Conservation (phyloP, 2,888 invertebrate species). For the Phasia obesa region DNA sequence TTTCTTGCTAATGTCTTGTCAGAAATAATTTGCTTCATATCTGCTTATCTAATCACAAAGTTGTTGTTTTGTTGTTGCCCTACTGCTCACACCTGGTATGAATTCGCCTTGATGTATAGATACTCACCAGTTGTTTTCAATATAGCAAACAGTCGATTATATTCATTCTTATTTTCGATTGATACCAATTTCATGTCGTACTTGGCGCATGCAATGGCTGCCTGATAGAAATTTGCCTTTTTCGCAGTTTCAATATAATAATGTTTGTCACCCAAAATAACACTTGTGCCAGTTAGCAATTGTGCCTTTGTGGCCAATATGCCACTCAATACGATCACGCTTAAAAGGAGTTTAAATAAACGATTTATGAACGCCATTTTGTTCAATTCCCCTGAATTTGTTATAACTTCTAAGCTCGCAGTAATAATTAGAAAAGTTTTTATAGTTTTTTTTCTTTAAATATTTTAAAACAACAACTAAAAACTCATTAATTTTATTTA, state of each 20-base stretch:
- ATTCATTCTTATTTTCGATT: slow-evolving; percentile 60
- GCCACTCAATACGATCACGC: background rate
- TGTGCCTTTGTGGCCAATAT: background rate
- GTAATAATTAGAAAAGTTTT: background rate
- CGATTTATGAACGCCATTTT: background rate
- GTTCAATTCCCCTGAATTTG: background rate
- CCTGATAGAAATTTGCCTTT: slow-evolving; percentile 72
- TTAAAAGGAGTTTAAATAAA: background rate
- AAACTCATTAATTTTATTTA: background rate
- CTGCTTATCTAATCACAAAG: too few relatives aligned
- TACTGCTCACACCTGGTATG: too few relatives aligned
- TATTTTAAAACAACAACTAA: background rate
- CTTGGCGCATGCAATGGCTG: slow-evolving; percentile 70
- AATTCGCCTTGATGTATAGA: too few relatives aligned
- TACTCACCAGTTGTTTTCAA: slow-evolving; percentile 50
- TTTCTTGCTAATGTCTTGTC: too few relatives aligned
- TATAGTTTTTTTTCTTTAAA: background rate
- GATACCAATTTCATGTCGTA: slow-evolving; percentile 70
- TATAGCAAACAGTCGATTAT: slow-evolving; percentile 28
- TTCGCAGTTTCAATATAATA: slow-evolving; percentile 61
- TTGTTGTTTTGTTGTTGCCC: too few relatives aligned
- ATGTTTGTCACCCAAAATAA: slow-evolving; percentile 58
- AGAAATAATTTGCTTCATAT: too few relatives aligned
- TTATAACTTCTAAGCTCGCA: background rate
- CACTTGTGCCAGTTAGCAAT: slow-evolving; percentile 33